Conservation (phyloP, 2,113 vertebrate species). For the Megalops atlanticus region DNA sequence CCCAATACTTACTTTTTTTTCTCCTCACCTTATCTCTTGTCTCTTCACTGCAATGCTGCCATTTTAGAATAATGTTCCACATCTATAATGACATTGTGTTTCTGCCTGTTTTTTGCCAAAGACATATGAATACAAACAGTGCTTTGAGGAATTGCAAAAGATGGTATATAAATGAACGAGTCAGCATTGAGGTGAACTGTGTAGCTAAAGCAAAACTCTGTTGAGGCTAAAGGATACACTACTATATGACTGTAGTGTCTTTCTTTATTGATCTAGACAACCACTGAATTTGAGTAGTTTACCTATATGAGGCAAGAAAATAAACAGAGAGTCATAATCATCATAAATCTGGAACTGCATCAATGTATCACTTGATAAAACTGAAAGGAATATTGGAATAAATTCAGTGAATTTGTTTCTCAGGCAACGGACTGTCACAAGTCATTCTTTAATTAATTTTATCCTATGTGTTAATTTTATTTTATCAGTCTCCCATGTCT, state of each 20-base stretch:
- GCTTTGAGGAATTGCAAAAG: not conserved
- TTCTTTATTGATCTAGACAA: not conserved
- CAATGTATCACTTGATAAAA: no score
- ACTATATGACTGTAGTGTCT: not conserved
- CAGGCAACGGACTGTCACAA: not conserved
- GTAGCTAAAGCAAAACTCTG: not conserved
- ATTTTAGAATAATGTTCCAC: slow-evolving; percentile 76
- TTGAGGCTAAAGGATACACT: slow-evolving; percentile 37
- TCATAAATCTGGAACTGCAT: no score
- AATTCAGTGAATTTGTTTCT: not conserved
- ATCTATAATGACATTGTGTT: slow-evolving; percentile 76
- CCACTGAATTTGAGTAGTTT: not conserved
- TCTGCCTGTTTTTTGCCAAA: slow-evolving; percentile 62
- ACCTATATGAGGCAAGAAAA: no score
- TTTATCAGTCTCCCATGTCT: not conserved
- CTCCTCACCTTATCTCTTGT: slow-evolving; percentile 73
- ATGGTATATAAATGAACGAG: not conserved
- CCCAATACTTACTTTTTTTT: slow-evolving; percentile 65
- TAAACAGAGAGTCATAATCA: no score
- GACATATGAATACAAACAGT: slow-evolving; percentile 35
- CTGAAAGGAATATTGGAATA: no score
- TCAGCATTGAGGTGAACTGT: not conserved
- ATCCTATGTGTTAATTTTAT: not conserved
- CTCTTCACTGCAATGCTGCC: no score
- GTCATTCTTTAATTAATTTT: not conserved